Conservation (phyloP, 2,113 vertebrate species). For the Misgurnus anguillicaudatus region DNA sequence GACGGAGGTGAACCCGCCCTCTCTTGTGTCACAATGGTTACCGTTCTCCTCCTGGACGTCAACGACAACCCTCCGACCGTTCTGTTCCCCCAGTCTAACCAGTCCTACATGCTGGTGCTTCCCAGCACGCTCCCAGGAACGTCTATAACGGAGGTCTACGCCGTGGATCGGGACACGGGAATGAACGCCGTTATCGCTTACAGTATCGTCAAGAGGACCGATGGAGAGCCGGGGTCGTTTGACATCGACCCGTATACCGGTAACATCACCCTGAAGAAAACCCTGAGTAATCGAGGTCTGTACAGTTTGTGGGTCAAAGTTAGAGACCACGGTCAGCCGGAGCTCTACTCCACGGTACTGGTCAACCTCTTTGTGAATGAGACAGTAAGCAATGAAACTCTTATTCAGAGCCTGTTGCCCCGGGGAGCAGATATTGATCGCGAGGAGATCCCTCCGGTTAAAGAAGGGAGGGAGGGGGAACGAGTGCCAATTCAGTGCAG, state of each 20-base stretch:
- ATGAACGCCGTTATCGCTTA: constrained; percentile 99
- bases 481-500: constrained; percentile 66
- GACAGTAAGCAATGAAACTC: constrained; percentile 95
- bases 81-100: constrained; percentile 96
- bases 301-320: constrained; percentile 95
- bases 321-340: constrained; percentile 94
- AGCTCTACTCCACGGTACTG: constrained; percentile 91
- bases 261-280: constrained; percentile 94
- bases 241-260: constrained; percentile 93
- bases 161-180: constrained; percentile 95
- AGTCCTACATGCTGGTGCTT: constrained; percentile 92
- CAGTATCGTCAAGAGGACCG: constrained; percentile 94
- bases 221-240: constrained; percentile 89
- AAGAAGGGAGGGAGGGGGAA: constrained; percentile 14
- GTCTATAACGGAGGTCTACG: constrained; percentile 95
- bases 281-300: constrained; percentile 89
- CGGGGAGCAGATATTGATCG: constrained; percentile 87
- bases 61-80: constrained; percentile 97
- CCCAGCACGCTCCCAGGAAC: constrained; percentile 94
- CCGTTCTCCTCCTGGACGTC: constrained; percentile 91
- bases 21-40: constrained; percentile 93
- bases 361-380: constrained; percentile 98
- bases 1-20: constrained; percentile 92
- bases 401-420: constrained; percentile 89
- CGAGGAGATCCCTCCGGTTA: constrained; percentile 74